Percentiles rank a stretch among this genome's conserved stretches.
Evolutionary conservation across 2,113 vertebrate genomes (phyloP).

Genomic region (Turnix velox): DNA sequence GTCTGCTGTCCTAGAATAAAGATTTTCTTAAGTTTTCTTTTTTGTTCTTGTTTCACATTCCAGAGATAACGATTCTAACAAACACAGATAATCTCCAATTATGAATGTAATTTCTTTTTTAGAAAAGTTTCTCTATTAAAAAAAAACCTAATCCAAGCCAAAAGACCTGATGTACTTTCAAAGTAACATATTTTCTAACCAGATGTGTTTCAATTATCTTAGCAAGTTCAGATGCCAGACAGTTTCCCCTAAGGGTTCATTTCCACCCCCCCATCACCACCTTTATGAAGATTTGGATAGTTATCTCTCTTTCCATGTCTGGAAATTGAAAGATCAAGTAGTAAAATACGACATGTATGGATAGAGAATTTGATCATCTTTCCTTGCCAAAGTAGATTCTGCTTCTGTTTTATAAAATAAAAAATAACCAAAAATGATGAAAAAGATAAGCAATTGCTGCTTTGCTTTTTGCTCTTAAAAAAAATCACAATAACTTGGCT

Average conservation of each 20-base stretch:
- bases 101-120: background rate
- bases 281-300: background rate
- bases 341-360: background rate
- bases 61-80: background rate
- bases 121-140: background rate
- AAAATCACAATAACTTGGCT: background rate
- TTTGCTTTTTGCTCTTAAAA: background rate
- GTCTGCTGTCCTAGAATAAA: background rate
- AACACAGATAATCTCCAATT: background rate
- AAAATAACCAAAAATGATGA: background rate
- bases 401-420: background rate
- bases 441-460: background rate
- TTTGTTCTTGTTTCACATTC: background rate
- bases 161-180: background rate
- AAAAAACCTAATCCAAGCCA: background rate
- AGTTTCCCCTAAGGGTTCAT: background rate
- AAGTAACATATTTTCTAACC: background rate
- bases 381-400: background rate
- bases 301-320: background rate
- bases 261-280: background rate
- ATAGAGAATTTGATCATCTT: background rate
- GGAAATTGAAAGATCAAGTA: background rate
- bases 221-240: background rate
- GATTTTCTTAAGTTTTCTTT: background rate
- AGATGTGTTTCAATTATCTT: background rate